Evolutionary conservation across 2,113 vertebrate genomes (phyloP).

Genomic region (Glareola pratincola): DNA sequence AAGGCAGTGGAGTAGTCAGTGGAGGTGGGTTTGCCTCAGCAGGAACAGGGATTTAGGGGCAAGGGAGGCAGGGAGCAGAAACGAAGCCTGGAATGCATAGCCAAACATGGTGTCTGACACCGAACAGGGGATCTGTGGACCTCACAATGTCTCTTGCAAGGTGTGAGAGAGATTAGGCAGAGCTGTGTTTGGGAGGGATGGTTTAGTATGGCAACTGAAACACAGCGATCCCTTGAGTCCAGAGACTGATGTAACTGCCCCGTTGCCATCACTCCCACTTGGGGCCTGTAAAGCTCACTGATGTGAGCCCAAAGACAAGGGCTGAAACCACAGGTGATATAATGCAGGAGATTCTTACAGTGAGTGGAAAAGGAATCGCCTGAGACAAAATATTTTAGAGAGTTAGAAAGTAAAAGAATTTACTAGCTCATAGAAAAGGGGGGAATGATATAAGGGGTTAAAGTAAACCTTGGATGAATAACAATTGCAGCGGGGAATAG

Average conservation of each 20-base stretch:
- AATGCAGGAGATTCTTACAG: too few relatives aligned
- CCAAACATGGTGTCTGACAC: neutral
- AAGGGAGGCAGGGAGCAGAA: neutral
- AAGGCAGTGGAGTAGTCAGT: fast-evolving
- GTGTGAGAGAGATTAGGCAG: neutral
- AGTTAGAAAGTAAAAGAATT: too few relatives aligned
- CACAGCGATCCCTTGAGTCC: neutral
- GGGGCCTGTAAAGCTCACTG: neutral
- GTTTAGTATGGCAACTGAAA: neutral
- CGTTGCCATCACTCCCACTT: fast-evolving
- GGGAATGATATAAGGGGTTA: too few relatives aligned
- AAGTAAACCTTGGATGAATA: too few relatives aligned
- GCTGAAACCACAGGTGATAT: neutral
- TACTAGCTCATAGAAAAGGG: too few relatives aligned
- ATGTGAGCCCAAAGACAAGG: neutral
- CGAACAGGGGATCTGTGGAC: neutral
- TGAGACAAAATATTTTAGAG: too few relatives aligned
- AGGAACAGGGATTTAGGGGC: neutral
- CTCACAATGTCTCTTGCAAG: neutral
- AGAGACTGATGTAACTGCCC: neutral
- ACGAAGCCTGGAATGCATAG: neutral
- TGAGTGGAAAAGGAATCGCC: too few relatives aligned
- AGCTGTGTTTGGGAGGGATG: fast-evolving
- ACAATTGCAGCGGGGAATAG: too few relatives aligned
- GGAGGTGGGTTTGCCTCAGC: neutral